Evolutionary conservation across 2,797 vertebrate genomes (phyloP).

Genomic region (Alcedo quadribrachys): DNA sequence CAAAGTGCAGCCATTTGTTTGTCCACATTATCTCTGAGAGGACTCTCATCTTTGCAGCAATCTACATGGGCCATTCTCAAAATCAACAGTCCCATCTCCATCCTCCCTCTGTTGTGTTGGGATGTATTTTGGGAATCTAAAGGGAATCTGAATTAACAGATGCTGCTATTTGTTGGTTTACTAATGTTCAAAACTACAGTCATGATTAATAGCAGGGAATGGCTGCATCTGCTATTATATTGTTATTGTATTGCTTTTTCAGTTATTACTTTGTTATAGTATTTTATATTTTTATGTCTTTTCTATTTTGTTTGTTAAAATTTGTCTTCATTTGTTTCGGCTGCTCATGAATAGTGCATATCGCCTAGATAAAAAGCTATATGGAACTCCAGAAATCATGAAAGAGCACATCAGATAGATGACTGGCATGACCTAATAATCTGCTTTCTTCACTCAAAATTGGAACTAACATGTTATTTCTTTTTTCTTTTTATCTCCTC

Average conservation of each 20-base stretch:
- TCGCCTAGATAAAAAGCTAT: not conserved
- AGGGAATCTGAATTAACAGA: not conserved
- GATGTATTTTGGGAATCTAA: not conserved
- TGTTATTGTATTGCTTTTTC: not conserved
- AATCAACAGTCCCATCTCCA: not conserved
- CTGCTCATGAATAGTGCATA: not conserved
- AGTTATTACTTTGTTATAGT: not conserved
- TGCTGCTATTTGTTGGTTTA: not conserved
- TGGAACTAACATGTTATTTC: not conserved
- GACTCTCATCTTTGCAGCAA: not conserved
- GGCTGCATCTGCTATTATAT: not conserved
- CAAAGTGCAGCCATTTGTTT: not conserved
- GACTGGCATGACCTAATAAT: not conserved
- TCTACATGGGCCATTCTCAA: not conserved
- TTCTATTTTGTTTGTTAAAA: not conserved
- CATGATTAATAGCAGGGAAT: not conserved
- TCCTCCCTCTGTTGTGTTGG: not conserved
- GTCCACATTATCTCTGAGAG: fast-evolving
- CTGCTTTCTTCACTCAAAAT: not conserved
- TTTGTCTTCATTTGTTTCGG: not conserved
- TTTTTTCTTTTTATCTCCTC: not conserved
- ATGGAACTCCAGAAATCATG: not conserved
- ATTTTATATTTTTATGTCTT: not conserved
- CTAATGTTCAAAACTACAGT: not conserved
- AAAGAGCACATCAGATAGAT: not conserved